These are phyloP conservation scores for Apteryx mantelli DNA, from an alignment of 2,113 vertebrate species.

Conservation along the genomic window DNA sequence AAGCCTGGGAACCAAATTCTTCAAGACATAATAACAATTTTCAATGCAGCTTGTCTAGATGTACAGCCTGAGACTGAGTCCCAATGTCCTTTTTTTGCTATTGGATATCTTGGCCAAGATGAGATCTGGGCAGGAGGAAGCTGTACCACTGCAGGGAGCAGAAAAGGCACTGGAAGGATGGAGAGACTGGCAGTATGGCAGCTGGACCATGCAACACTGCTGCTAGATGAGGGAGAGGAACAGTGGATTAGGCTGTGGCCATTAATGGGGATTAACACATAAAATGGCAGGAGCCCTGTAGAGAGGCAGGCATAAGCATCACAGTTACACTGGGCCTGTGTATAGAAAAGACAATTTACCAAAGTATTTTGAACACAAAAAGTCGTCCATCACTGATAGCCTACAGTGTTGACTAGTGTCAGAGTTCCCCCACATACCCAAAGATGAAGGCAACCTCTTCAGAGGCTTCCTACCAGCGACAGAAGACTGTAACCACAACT, in stretches of 20 bases:
- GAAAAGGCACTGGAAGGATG: neutral
- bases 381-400: neutral
- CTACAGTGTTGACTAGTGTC: neutral
- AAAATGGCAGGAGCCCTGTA: neutral
- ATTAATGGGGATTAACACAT: neutral
- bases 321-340: neutral
- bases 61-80: neutral
- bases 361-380: neutral
- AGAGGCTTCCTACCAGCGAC: neutral
- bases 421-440: neutral
- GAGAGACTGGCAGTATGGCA: neutral
- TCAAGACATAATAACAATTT: neutral
- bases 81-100: neutral
- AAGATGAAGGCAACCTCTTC: neutral
- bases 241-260: neutral
- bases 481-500: neutral
- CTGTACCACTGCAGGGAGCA: neutral
- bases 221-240: neutral
- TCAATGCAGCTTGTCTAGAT: fast-evolving
- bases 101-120: neutral
- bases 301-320: neutral
- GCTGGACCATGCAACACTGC: neutral
- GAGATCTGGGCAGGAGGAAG: neutral
- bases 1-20: neutral
- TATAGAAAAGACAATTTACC: neutral